Percentiles rank a stretch among this genome's conserved stretches.
Conservation (phyloP, 2,888 invertebrate species). For the Parasteatoda lunata region DNA sequence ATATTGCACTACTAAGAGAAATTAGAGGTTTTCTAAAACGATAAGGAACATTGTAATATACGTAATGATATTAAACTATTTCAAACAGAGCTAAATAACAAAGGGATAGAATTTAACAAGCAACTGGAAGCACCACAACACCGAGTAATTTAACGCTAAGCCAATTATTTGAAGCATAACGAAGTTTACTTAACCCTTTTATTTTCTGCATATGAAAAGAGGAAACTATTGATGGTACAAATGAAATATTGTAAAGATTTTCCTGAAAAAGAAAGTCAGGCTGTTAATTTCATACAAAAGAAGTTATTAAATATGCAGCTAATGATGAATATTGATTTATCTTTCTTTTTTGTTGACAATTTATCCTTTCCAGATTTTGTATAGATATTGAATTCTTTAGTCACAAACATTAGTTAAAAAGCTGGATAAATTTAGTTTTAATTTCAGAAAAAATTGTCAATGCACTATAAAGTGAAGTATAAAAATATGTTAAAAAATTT, state of each 20-base stretch:
- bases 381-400: too few species aligned
- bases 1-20: too few species aligned
- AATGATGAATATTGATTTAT: not conserved
- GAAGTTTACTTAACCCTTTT: slow-evolving; percentile 5
- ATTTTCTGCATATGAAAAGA: not conserved
- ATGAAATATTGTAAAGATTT: not conserved
- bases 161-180: slow-evolving; percentile 22
- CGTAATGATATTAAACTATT: too few species aligned
- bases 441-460: too few species aligned
- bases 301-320: not conserved
- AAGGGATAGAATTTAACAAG: slow-evolving; percentile 24
- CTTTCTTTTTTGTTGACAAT: too few species aligned
- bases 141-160: slow-evolving; percentile 36
- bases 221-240: not conserved
- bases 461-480: too few species aligned
- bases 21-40: too few species aligned
- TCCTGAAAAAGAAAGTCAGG: not conserved
- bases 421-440: too few species aligned
- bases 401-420: too few species aligned
- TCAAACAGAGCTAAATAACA: not conserved
- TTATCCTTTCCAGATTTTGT: too few species aligned
- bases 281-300: not conserved
- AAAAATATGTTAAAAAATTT: too few species aligned
- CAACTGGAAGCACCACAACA: slow-evolving; percentile 55
- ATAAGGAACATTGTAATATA: too few species aligned